These are phyloP conservation scores for Athene noctua DNA, from an alignment of 2,113 vertebrate genomes.

Conservation along the genomic window DNA sequence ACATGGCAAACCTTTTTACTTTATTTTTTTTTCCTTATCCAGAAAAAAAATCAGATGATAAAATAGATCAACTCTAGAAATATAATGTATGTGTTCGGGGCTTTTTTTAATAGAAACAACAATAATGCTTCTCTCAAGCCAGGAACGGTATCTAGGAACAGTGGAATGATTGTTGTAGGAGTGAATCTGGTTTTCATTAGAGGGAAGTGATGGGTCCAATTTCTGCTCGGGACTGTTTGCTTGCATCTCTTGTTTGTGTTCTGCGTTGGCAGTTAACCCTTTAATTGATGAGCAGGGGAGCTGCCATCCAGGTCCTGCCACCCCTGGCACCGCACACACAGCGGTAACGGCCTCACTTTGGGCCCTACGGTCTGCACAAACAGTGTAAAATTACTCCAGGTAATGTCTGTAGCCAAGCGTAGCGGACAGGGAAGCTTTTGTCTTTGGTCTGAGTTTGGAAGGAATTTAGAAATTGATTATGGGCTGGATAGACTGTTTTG, in stretches of 20 bases:
- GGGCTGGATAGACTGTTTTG: not conserved
- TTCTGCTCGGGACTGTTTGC: conserved; percentile 73
- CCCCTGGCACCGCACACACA: fast-evolving
- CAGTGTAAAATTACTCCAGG: not conserved
- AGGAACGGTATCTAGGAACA: conserved; percentile 74
- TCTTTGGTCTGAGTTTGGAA: not conserved
- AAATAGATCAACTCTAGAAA: not conserved
- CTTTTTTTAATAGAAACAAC: not conserved
- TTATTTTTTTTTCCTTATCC: not conserved
- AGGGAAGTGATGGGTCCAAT: conserved; percentile 67
- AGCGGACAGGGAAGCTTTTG: not conserved
- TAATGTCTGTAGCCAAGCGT: not conserved
- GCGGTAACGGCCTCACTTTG: fast-evolving
- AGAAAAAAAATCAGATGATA: not conserved
- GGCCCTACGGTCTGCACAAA: fast-evolving
- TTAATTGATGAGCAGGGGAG: not conserved
- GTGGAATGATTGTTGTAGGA: conserved; percentile 75
- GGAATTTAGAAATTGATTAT: not conserved
- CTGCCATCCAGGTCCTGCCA: not conserved
- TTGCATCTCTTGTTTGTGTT: conserved; percentile 65
- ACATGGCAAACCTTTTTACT: not conserved
- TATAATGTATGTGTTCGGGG: fast-evolving
- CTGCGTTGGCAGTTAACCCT: conserved; percentile 65
- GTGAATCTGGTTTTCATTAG: conserved; percentile 85
- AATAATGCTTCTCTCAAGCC: not conserved